phyloP scores from a whole-genome alignment of 2,113 vertebrate genomes.

The Nibea albiflora region DNA sequence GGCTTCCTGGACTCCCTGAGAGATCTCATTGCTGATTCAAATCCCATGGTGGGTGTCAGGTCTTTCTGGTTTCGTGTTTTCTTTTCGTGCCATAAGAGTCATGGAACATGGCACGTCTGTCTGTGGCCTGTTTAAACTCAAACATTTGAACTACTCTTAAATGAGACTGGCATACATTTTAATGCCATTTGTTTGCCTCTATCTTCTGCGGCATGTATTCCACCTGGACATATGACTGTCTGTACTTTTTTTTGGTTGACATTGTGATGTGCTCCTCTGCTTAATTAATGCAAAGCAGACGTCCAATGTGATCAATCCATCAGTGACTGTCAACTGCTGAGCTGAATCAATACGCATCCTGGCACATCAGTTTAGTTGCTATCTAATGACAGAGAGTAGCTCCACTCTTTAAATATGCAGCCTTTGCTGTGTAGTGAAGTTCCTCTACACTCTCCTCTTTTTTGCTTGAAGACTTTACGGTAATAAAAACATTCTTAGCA shows the following conservation, averaged over 20 bases:
- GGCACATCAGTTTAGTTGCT: background rate
- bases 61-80: background rate
- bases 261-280: background rate
- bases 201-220: background rate
- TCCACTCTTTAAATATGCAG: background rate
- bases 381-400: background rate
- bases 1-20: conserved; percentile 97
- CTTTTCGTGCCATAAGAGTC: background rate
- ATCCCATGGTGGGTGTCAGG: conserved; percentile 90
- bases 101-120: too few relatives aligned
- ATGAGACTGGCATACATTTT: background rate
- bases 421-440: background rate
- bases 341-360: background rate
- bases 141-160: background rate
- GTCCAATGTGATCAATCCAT: background rate
- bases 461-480: too few relatives aligned
- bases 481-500: background rate
- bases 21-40: conserved; percentile 98
- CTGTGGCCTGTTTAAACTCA: background rate
- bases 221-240: background rate
- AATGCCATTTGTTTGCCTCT: background rate
- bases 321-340: background rate
- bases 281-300: background rate
- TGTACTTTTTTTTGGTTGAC: background rate
- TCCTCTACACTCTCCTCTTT: too few relatives aligned